Evolutionary conservation across 2,888 invertebrate genomes (phyloP), one percentile per base, ranked within the genome.

Genomic region (Amphipyra tragopoginis): DNA sequence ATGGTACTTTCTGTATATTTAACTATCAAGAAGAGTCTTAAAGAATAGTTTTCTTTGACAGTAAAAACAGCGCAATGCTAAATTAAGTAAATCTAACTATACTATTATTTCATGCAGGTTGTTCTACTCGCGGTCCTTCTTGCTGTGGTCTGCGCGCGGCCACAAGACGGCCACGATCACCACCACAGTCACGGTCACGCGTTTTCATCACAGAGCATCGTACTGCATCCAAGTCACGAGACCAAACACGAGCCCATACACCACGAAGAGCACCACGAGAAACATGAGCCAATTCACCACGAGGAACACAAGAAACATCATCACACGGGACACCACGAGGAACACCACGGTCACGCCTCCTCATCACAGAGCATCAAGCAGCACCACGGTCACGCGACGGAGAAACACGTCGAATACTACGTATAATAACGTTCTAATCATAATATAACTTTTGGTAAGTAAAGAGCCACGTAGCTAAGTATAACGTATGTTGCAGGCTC

Each of bases 361-460:
- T 88, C 87, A 7, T 85, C 86, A 5, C 88, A 88, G 57, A 85
- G 80, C 69, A 81, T 88, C 59, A 77, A 79, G 34, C 80, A 84
- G 63, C 83, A 87, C 65, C 85, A 85, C 39, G 60, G 68, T 39
- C 14, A 62, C 1, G 68, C 68, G 15, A 68, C 68, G 1, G 72
- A 70, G n/a, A 69, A 76, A 56, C 77, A 72, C 44, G 64, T 72
- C 15, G 74, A 73, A 11, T 77, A 75, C 44, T 70, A 75, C 62
- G 77, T 75, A 66, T 4, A 65, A 21, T 10, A 2, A 43, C 2
- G 0, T 26, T 10, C 8, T 0, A 36, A 36, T 34, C n/a, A n/a
- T 21, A 21, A 21, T 21, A 21, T 21, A 21, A 21, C 21, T 3
- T 21, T 21, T 21, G 1, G 21, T 21, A 21, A n/a, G n/a, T 21